Percentiles rank a stretch among this genome's conserved stretches.
Conservation (phyloP, 1,140 invertebrate species). For the Meloidogyne hapla region DNA sequence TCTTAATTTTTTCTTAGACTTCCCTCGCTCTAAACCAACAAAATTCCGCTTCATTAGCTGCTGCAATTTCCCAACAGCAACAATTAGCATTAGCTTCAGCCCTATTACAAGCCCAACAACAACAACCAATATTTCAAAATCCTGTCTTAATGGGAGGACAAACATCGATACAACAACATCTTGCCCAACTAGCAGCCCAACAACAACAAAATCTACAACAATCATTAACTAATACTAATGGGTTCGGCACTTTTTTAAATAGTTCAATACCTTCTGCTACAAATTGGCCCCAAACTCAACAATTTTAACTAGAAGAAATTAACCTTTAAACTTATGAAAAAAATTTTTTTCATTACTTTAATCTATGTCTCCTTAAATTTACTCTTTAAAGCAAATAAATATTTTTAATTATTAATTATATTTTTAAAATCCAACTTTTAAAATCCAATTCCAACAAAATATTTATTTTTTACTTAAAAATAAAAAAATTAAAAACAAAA, state of each 20-base stretch:
- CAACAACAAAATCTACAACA: background rate
- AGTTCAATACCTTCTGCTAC: background rate
- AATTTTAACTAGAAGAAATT: background rate
- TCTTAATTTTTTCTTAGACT: background rate
- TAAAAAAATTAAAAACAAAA: conserved; percentile 1
- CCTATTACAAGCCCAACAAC: conserved; percentile 4
- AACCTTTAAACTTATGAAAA: no score
- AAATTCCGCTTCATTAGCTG: background rate
- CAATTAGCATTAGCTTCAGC: conserved; percentile 5
- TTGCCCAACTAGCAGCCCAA: background rate
- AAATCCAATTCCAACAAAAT: background rate
- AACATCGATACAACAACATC: background rate
- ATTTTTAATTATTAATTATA: no score
- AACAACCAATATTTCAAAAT: conserved; percentile 11
- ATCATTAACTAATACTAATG: background rate
- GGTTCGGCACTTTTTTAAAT: background rate
- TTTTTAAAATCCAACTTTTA: no score
- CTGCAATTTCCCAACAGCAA: background rate
- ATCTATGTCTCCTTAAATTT: no score
- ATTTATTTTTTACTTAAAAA: conserved; percentile 4
- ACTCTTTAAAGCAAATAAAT: no score
- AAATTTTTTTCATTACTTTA: no score
- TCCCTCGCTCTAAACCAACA: conserved; percentile 11
- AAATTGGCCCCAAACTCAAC: background rate
- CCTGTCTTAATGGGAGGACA: background rate